A percentile compares a stretch with the other conserved stretches of the same genome.
Evolutionary conservation across 2,888 invertebrate genomes (phyloP).

Genomic region (Spilosoma lubricipeda): DNA sequence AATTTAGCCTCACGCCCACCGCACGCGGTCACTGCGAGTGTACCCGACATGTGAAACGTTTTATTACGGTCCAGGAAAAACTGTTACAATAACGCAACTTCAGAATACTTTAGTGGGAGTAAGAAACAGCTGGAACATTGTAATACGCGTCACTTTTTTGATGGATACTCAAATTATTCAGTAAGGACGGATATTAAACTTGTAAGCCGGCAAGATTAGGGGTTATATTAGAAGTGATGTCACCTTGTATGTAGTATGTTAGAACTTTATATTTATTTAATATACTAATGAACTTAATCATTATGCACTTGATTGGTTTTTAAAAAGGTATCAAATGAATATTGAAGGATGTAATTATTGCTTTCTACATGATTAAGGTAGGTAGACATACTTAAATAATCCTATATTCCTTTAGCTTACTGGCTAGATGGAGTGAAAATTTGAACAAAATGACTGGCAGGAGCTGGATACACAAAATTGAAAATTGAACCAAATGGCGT

Average conservation of each 20-base stretch:
- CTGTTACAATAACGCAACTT: constrained; percentile 76
- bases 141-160: constrained; percentile 52
- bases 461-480: too few relatives aligned
- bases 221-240: constrained; percentile 1
- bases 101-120: constrained; percentile 59
- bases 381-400: too few relatives aligned
- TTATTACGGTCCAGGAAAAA: constrained; percentile 62
- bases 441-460: too few relatives aligned
- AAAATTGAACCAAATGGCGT: too few relatives aligned
- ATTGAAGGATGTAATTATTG: too few relatives aligned
- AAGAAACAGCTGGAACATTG: constrained; percentile 53
- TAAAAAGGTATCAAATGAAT: not conserved
- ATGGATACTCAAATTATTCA: constrained; percentile 56
- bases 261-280: not conserved
- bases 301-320: not conserved
- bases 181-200: constrained; percentile 48
- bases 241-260: not conserved
- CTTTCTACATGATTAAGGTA: too few relatives aligned
- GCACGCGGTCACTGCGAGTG: constrained; percentile 76
- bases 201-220: constrained; percentile 27
- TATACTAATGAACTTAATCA: not conserved
- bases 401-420: too few relatives aligned
- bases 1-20: constrained; percentile 83
- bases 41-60: constrained; percentile 79
- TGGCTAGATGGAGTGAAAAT: too few relatives aligned